A percentile compares a stretch with the other conserved stretches of the same genome.
Evolutionary conservation across 1,140 invertebrate species (phyloP).

Genomic region (Sycophila sp.): DNA sequence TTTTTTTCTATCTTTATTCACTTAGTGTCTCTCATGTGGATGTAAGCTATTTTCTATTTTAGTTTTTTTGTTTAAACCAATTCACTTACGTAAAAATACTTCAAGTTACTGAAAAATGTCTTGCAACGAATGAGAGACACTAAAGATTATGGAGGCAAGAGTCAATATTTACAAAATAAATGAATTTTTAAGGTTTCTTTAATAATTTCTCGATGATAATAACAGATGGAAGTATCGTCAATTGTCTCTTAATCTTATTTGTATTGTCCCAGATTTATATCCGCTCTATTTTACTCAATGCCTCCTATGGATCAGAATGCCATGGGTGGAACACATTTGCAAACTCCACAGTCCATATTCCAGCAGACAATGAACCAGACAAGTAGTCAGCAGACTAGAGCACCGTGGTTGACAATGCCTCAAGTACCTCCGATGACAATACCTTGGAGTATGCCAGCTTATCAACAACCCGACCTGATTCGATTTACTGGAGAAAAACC

Average conservation of each 20-base stretch:
- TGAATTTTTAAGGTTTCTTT: too few relatives aligned
- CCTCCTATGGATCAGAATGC: slow-evolving; percentile 48
- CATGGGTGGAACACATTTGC: slow-evolving; percentile 59
- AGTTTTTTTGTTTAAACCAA: neutral
- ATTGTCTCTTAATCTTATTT: slow-evolving; percentile 23
- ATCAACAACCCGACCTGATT: slow-evolving; percentile 54
- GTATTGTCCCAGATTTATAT: slow-evolving; percentile 14
- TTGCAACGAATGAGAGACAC: neutral
- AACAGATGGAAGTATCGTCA: slow-evolving; percentile 18
- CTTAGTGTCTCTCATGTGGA: too few relatives aligned
- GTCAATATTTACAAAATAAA: slow-evolving; percentile 17
- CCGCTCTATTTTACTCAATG: slow-evolving; percentile 27
- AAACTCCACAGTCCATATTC: slow-evolving; percentile 60
- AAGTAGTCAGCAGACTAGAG: slow-evolving; percentile 41
- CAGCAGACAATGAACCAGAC: slow-evolving; percentile 60
- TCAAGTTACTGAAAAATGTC: neutral
- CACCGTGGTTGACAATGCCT: slow-evolving; percentile 55
- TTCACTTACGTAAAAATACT: neutral
- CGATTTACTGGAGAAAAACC: slow-evolving; percentile 54
- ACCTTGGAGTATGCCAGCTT: slow-evolving; percentile 55
- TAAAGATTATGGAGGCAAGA: slow-evolving; percentile 21
- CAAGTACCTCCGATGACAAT: slow-evolving; percentile 59
- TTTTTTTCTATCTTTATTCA: neutral
- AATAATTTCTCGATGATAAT: too few relatives aligned
- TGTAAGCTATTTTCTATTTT: neutral